A percentile compares a stretch with the other conserved stretches of the same genome.
These are phyloP conservation scores for Spea bombifrons DNA, from an alignment of 2,113 vertebrate genomes.

Conservation along the genomic window DNA sequence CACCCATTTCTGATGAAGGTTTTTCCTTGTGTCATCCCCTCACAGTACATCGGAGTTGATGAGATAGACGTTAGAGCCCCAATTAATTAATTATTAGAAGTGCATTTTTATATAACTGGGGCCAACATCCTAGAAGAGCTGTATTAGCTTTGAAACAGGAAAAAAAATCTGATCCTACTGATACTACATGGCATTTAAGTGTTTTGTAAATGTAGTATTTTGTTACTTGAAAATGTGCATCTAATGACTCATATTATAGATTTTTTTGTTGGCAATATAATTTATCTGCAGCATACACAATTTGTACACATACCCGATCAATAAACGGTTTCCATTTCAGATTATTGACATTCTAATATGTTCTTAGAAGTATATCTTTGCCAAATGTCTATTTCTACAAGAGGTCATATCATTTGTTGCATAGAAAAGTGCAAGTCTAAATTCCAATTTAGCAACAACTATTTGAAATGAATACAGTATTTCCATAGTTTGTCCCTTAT, in stretches of 20 bases:
- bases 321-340: constrained; percentile 31
- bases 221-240: constrained; percentile 19
- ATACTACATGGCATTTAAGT: neutral
- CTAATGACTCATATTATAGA: constrained; percentile 28
- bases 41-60: no score
- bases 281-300: constrained; percentile 29
- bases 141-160: no score
- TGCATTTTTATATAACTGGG: no score
- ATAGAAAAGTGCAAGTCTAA: neutral
- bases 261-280: constrained; percentile 32
- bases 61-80: no score
- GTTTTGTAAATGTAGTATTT: constrained; percentile 28
- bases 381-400: constrained; percentile 35
- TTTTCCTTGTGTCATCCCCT: no score
- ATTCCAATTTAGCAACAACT: neutral
- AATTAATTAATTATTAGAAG: no score
- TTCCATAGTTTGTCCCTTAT: neutral
- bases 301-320: constrained; percentile 32
- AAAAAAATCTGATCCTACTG: neutral
- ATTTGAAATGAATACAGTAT: neutral
- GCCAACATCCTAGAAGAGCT: no score
- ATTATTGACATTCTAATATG: constrained; percentile 37
- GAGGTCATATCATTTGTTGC: neutral
- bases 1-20: no score
- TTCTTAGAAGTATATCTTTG: constrained; percentile 10